Conservation (phyloP, 2,113 vertebrate species). For the Alosa alosa region DNA sequence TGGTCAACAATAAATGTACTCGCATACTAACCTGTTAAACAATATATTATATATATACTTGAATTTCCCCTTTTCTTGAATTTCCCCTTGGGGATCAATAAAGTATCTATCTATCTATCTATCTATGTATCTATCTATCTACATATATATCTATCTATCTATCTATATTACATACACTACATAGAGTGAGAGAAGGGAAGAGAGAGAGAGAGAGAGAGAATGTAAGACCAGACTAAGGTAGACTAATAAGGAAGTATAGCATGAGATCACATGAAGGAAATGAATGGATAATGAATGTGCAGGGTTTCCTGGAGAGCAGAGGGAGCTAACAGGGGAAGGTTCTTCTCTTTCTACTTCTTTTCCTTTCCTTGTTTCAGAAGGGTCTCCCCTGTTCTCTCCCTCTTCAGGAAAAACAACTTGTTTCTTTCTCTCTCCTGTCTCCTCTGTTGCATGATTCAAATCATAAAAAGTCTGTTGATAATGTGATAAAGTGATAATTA, state of each 20-base stretch:
- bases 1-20: neutral
- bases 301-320: neutral
- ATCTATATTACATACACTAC: too few relatives aligned
- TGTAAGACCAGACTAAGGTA: neutral
- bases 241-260: neutral
- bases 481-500: too few relatives aligned
- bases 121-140: too few relatives aligned
- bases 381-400: neutral
- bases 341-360: neutral
- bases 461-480: too few relatives aligned
- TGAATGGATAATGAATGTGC: neutral
- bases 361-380: neutral
- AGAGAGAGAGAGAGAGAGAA: too few relatives aligned
- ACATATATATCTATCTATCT: too few relatives aligned
- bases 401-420: neutral
- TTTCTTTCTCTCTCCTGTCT: neutral
- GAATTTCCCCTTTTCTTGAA: too few relatives aligned
- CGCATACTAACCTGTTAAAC: neutral
- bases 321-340: neutral
- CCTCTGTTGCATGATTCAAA: neutral
- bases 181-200: too few relatives aligned
- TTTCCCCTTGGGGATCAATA: too few relatives aligned
- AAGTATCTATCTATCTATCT: too few relatives aligned
- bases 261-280: neutral
- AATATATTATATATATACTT: too few relatives aligned